Conservation (phyloP, 1,140 invertebrate species). For the Saccostrea glomerata region DNA sequence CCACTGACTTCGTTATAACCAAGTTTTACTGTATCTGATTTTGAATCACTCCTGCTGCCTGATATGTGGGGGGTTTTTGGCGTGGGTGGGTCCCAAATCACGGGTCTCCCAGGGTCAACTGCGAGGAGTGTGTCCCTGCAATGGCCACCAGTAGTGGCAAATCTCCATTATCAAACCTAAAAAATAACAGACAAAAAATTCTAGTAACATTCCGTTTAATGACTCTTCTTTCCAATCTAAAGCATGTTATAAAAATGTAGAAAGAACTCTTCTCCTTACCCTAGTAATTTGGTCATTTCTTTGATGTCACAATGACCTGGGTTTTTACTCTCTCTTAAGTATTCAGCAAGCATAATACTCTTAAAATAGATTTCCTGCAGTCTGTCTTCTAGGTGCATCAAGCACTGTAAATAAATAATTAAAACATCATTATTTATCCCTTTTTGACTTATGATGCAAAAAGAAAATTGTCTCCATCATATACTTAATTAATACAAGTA, state of each 20-base stretch:
- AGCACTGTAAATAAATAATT: slow-evolving; percentile 84
- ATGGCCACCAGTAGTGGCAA: slow-evolving; percentile 90
- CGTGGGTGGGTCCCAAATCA: background rate
- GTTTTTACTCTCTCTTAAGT: slow-evolving; percentile 84
- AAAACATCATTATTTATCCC: background rate
- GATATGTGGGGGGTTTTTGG: background rate
- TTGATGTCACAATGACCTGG: slow-evolving; percentile 79
- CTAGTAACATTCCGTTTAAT: too few species aligned
- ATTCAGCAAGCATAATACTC: slow-evolving; percentile 90
- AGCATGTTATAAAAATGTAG: too few species aligned
- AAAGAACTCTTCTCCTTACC: slow-evolving; percentile 73
- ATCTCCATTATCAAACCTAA: slow-evolving; percentile 88
- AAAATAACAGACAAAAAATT: slow-evolving; percentile 53
- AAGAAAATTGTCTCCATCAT: too few species aligned
- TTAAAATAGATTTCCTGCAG: slow-evolving; percentile 91
- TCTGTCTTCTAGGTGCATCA: slow-evolving; percentile 90
- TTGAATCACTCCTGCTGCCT: background rate
- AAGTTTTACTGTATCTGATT: too few species aligned
- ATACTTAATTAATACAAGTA: too few species aligned
- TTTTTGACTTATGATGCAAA: too few species aligned
- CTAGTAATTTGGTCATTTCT: slow-evolving; percentile 86
- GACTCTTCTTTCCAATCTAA: too few species aligned
- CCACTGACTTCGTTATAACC: too few species aligned
- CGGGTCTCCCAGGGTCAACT: slow-evolving; percentile 50
- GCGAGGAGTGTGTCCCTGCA: slow-evolving; percentile 89